Conservation (phyloP, 2,888 invertebrate species). For the Pyrgus malvae region DNA sequence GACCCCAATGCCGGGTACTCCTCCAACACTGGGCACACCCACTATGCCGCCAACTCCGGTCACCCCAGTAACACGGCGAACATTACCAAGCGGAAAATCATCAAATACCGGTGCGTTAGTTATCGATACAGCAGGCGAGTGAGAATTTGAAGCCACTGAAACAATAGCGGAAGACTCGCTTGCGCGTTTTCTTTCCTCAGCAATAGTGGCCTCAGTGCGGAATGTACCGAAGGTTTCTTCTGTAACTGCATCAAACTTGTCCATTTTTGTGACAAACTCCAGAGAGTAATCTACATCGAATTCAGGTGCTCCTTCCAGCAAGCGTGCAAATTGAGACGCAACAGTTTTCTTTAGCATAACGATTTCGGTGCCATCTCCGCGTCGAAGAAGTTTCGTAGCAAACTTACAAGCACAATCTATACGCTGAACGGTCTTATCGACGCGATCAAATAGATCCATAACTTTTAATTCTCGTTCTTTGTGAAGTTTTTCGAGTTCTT, state of each 20-base stretch:
- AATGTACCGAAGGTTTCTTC: constrained; percentile 89
- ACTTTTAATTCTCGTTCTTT: constrained; percentile 93
- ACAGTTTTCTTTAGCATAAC: constrained; percentile 91
- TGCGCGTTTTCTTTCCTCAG: constrained; percentile 77
- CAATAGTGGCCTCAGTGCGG: constrained; percentile 84
- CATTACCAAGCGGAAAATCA: constrained; percentile 82
- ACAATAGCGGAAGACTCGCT: constrained; percentile 72
- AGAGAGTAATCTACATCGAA: constrained; percentile 89
- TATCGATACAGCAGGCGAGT: constrained; percentile 78
- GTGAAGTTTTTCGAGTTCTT: constrained; percentile 88
- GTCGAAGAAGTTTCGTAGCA: constrained; percentile 89
- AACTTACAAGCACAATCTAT: constrained; percentile 94
- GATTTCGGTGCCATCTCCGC: constrained; percentile 93
- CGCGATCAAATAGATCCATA: constrained; percentile 92
- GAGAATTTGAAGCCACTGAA: constrained; percentile 65
- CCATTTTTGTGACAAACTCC: constrained; percentile 90
- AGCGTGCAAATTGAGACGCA: constrained; percentile 87
- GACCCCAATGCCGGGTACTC: constrained; percentile 49
- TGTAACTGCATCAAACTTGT: constrained; percentile 88
- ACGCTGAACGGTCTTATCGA: constrained; percentile 91
- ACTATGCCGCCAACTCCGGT: constrained; percentile 42
- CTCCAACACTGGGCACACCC: constrained; percentile 45
- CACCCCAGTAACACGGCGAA: constrained; percentile 67
- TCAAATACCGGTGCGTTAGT: constrained; percentile 89
- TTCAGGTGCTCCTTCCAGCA: constrained; percentile 91